A percentile compares a stretch with the other conserved stretches of the same genome.
These are phyloP conservation scores for Caenorhabditis sp. DNA, from an alignment of 2,888 invertebrate genomes.

Conservation along the genomic window DNA sequence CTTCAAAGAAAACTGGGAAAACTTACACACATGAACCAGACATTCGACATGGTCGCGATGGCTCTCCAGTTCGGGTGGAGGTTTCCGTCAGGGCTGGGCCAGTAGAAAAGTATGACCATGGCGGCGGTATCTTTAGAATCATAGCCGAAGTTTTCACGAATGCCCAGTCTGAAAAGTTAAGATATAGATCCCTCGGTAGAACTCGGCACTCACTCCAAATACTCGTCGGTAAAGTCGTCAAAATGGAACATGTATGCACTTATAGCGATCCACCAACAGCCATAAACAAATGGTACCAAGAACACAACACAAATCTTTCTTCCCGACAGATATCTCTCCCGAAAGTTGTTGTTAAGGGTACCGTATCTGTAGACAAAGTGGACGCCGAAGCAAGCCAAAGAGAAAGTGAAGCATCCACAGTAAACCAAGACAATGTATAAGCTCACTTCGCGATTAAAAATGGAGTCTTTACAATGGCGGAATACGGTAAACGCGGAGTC, in stretches of 20 bases:
- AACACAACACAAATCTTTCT: background rate
- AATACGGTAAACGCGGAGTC: slow-evolving; percentile 10
- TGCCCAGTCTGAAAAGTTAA: background rate
- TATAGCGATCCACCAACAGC: slow-evolving; percentile 14
- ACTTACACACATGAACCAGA: slow-evolving; percentile 14
- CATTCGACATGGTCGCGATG: background rate
- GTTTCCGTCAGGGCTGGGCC: background rate
- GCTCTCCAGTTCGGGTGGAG: slow-evolving; percentile 22
- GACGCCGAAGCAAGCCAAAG: slow-evolving; percentile 33
- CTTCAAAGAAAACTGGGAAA: slow-evolving; percentile 7
- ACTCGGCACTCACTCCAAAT: background rate
- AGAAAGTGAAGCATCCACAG: slow-evolving; percentile 33
- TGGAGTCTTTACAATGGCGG: slow-evolving; percentile 17
- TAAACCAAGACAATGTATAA: slow-evolving; percentile 11
- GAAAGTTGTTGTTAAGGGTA: background rate
- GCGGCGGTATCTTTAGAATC: background rate
- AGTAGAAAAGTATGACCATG: slow-evolving; percentile 28
- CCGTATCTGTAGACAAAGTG: slow-evolving; percentile 46
- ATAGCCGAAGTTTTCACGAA: background rate
- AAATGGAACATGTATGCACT: slow-evolving; percentile 3
- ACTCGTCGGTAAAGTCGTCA: slow-evolving; percentile 11
- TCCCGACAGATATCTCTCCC: slow-evolving; percentile 9
- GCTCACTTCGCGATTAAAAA: slow-evolving; percentile 17
- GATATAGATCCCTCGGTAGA: too few relatives aligned
- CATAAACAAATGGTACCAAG: slow-evolving; percentile 7